Percentiles rank a stretch among this genome's conserved stretches.
Evolutionary conservation across 2,113 vertebrate species (phyloP).

Genomic region (Callipepla californica): DNA sequence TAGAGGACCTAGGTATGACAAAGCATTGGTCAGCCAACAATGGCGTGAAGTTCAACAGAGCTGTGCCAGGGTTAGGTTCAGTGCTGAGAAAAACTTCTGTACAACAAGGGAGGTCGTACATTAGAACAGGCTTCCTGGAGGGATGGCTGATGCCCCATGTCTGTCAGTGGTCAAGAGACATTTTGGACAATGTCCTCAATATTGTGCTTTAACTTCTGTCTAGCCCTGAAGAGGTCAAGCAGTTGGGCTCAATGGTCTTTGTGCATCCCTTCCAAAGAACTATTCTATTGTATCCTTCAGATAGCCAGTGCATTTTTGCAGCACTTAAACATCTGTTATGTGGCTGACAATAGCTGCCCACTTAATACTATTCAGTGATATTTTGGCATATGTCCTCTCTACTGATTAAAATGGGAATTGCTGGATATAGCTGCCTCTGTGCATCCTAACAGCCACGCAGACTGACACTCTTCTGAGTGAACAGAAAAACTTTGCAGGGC

Average conservation of each 20-base stretch:
- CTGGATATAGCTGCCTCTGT: not conserved
- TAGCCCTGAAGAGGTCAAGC: not conserved
- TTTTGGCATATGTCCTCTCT: conserved; percentile 22
- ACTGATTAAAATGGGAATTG: not conserved
- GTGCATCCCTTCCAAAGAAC: not conserved
- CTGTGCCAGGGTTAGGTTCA: not conserved
- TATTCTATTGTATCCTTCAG: not conserved
- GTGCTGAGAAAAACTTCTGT: not conserved
- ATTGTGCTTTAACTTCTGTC: not conserved
- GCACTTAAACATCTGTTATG: not conserved
- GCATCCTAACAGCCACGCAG: not conserved
- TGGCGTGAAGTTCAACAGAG: not conserved
- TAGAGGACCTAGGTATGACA: too few species aligned
- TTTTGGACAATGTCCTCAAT: not conserved
- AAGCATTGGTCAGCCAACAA: not conserved
- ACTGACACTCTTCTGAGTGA: not conserved
- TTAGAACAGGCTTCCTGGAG: not conserved
- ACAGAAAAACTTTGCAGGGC: not conserved
- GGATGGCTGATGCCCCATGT: not conserved
- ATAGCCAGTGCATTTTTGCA: not conserved
- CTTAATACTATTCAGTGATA: not conserved
- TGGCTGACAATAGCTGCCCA: not conserved
- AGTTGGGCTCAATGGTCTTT: not conserved
- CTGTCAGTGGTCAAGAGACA: not conserved
- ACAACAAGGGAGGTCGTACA: not conserved